These are phyloP conservation scores for Neomonachus schauinslandi DNA, from an alignment of 2,113 vertebrate species.

Conservation along the genomic window DNA sequence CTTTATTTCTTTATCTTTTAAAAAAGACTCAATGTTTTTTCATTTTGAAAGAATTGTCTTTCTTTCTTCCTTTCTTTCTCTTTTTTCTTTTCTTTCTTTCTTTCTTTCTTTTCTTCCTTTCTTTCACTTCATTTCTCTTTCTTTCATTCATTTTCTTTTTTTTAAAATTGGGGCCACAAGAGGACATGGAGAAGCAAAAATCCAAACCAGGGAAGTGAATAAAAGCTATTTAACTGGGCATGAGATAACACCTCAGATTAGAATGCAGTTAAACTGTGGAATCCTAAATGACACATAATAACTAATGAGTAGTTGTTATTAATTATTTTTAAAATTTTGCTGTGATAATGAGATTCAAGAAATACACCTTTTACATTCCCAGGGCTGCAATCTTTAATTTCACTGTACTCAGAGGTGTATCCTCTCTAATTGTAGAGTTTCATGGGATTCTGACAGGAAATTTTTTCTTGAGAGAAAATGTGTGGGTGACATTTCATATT, in stretches of 20 bases:
- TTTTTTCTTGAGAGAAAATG: conserved; percentile 38
- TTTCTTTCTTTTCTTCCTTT: fast-evolving
- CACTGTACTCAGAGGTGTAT: background rate
- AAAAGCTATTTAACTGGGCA: background rate
- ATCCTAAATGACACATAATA: background rate
- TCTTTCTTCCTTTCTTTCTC: fast-evolving
- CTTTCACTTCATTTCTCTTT: background rate
- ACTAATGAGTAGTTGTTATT: background rate
- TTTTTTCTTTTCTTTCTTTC: background rate
- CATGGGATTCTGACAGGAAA: background rate
- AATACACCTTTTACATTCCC: background rate
- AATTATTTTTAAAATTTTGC: conserved; percentile 30
- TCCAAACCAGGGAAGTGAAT: background rate
- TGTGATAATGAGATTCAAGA: conserved; percentile 17
- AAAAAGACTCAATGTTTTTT: background rate
- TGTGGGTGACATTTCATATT: conserved; percentile 1
- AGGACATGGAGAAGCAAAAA: background rate
- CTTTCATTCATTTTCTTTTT: no score
- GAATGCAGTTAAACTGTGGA: background rate
- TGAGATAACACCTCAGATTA: background rate
- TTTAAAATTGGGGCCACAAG: background rate
- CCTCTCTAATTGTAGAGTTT: conserved; percentile 27
- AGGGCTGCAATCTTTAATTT: background rate
- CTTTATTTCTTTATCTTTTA: background rate
- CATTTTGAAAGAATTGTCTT: background rate